These are phyloP conservation scores for Melikaiella ostensackeni DNA, from an alignment of 2,888 invertebrate genomes.

Conservation along the genomic window DNA sequence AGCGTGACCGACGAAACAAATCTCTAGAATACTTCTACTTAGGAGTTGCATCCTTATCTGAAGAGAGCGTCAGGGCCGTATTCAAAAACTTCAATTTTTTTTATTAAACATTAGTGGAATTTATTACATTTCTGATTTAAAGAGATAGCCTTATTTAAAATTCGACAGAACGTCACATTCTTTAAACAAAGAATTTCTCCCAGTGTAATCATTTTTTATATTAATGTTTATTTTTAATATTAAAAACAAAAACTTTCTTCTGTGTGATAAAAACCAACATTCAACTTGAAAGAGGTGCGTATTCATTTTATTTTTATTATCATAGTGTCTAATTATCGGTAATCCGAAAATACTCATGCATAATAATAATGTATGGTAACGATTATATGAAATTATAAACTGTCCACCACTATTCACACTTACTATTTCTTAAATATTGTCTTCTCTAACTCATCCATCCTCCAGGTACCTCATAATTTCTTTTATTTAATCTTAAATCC, in stretches of 20 bases:
- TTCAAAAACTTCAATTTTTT: conserved; percentile 1
- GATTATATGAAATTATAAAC: too few relatives aligned
- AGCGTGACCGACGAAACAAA: conserved; percentile 39
- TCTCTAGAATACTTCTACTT: conserved; percentile 32
- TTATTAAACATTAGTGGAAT: conserved; percentile 13
- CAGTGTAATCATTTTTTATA: not conserved
- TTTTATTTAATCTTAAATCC: not conserved
- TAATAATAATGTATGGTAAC: too few relatives aligned
- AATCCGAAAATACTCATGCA: too few relatives aligned
- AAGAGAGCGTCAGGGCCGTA: conserved; percentile 1
- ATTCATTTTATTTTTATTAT: too few relatives aligned
- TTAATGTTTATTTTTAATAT: not conserved
- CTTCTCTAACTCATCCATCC: not conserved
- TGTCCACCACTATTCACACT: too few relatives aligned
- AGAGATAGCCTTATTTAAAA: not conserved
- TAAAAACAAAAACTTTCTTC: too few relatives aligned
- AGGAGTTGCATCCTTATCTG: conserved; percentile 23
- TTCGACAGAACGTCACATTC: not conserved
- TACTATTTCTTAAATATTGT: too few relatives aligned
- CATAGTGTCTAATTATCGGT: too few relatives aligned
- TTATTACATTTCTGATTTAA: not conserved
- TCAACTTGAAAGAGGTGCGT: too few relatives aligned
- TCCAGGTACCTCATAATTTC: not conserved
- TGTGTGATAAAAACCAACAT: too few relatives aligned
- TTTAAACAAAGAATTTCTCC: not conserved